Evolutionary conservation across 2,797 vertebrate species (phyloP).

Genomic region (Poecilia picta): DNA sequence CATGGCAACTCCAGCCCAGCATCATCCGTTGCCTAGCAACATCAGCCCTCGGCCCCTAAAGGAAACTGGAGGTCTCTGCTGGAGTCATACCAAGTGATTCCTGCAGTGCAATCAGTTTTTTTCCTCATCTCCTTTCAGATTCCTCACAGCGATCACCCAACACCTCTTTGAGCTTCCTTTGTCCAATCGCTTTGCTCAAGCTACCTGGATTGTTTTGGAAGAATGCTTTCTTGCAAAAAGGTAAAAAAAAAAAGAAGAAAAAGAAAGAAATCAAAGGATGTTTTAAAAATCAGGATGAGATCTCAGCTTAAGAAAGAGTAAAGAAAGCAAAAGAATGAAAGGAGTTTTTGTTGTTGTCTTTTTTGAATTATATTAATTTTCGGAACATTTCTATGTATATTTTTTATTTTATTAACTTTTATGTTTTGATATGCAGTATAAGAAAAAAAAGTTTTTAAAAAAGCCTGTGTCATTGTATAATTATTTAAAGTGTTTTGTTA

Average conservation of each 20-base stretch:
- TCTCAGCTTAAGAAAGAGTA: slow-evolving; percentile 20
- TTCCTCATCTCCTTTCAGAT: slow-evolving; percentile 56
- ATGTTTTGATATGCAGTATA: not conserved
- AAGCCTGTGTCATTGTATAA: not conserved
- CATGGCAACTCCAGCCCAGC: slow-evolving; percentile 78
- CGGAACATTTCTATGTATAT: too few relatives aligned
- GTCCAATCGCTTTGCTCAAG: slow-evolving; percentile 63
- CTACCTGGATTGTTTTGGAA: slow-evolving; percentile 78
- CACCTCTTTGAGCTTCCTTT: slow-evolving; percentile 55
- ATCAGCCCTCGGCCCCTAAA: slow-evolving; percentile 80
- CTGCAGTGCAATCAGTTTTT: slow-evolving; percentile 81
- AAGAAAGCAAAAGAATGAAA: slow-evolving; percentile 1
- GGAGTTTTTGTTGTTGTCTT: not conserved
- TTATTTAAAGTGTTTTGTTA: not conserved
- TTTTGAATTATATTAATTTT: not conserved
- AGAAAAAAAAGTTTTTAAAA: not conserved
- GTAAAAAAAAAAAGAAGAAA: not conserved
- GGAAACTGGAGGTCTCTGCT: slow-evolving; percentile 84
- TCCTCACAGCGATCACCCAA: slow-evolving; percentile 39
- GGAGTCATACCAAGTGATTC: slow-evolving; percentile 81
- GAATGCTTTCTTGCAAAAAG: slow-evolving; percentile 62
- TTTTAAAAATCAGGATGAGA: slow-evolving; percentile 33
- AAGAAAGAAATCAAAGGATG: slow-evolving; percentile 56
- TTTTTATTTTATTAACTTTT: not conserved
- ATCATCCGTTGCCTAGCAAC: slow-evolving; percentile 85